Conservation (phyloP, 2,113 vertebrate genomes). For the Sceloporus tristichus region DNA sequence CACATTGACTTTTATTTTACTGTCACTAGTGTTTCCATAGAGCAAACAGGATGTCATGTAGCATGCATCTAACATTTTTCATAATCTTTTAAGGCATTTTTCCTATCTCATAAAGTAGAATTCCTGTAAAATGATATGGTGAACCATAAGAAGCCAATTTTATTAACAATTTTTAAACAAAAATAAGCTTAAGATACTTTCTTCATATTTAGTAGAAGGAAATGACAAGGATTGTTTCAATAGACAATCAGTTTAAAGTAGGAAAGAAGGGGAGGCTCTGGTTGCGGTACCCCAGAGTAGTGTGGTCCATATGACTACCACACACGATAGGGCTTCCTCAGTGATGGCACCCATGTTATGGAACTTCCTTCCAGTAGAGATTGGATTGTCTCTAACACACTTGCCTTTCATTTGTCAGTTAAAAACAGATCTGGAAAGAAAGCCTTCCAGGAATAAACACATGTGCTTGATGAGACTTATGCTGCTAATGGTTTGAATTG, state of each 20-base stretch:
- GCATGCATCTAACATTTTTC: slow-evolving; percentile 42
- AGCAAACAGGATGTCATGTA: slow-evolving; percentile 12
- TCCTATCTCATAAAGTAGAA: slow-evolving; percentile 24
- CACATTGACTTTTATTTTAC: slow-evolving; percentile 48
- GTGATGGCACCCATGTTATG: too few species aligned
- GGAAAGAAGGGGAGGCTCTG: too few species aligned
- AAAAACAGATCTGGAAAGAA: too few species aligned
- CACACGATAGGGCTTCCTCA: too few species aligned
- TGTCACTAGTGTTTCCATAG: slow-evolving; percentile 41
- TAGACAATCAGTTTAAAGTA: slow-evolving; percentile 59
- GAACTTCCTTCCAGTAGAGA: too few species aligned
- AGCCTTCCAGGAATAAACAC: too few species aligned
- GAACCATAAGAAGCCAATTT: slow-evolving; percentile 11
- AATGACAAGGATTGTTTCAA: slow-evolving; percentile 56
- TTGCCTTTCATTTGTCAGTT: too few species aligned
- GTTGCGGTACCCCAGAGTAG: too few species aligned
- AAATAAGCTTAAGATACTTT: slow-evolving; percentile 31
- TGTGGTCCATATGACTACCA: too few species aligned
- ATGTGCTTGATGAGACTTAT: too few species aligned
- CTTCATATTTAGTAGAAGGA: slow-evolving; percentile 42
- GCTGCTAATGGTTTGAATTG: too few species aligned
- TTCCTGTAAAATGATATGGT: slow-evolving; percentile 31
- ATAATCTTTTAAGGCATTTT: slow-evolving; percentile 31
- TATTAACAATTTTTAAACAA: slow-evolving; percentile 45
- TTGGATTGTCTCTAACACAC: too few species aligned